These are phyloP conservation scores for Nephrotoma guestfalica DNA, from an alignment of 2,888 invertebrate species.

Conservation along the genomic window DNA sequence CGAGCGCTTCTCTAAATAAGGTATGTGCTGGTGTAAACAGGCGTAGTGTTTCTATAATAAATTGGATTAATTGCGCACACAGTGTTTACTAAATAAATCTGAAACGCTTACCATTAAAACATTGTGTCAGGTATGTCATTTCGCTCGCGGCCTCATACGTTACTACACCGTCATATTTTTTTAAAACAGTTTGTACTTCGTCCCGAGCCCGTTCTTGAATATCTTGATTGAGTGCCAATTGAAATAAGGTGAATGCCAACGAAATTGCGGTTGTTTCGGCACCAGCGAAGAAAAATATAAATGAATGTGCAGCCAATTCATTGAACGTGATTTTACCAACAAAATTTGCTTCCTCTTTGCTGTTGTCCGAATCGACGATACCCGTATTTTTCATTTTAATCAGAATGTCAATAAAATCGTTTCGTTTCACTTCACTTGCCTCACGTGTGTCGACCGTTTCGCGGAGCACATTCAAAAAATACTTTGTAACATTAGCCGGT, in stretches of 20 bases:
- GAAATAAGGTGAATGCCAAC: slow-evolving; percentile 19
- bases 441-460: background rate
- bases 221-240: slow-evolving; percentile 15
- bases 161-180: background rate
- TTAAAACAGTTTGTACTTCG: background rate
- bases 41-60: slow-evolving; percentile 30
- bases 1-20: slow-evolving; percentile 23
- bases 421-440: background rate
- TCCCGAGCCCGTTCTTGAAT: slow-evolving; percentile 1
- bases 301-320: slow-evolving; percentile 17
- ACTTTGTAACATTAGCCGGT: background rate
- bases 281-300: slow-evolving; percentile 23
- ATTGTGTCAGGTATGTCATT: slow-evolving; percentile 6
- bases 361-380: background rate
- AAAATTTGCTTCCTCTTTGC: background rate
- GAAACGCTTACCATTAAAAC: background rate
- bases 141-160: slow-evolving; percentile 2
- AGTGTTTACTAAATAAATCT: background rate
- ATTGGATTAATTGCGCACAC: background rate
- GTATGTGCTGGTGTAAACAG: slow-evolving; percentile 30
- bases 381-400: background rate
- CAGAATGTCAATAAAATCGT: background rate
- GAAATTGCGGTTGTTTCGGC: slow-evolving; percentile 23
- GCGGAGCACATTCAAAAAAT: background rate
- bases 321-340: background rate